Conservation (phyloP, 2,888 invertebrate species). For the Ptychoptera contaminata region DNA sequence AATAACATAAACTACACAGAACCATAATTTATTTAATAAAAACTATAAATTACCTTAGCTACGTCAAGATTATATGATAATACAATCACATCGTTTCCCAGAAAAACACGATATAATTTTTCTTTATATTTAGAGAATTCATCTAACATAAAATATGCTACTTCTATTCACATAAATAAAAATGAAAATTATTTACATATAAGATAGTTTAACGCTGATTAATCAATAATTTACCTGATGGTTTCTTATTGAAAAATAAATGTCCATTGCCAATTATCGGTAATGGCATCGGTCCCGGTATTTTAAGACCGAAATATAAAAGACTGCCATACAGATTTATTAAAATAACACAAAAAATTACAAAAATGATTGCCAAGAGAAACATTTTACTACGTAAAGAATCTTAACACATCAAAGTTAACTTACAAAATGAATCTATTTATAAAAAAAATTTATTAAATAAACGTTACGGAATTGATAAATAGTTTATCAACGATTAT, state of each 20-base stretch:
- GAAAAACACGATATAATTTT: slow-evolving; percentile 17
- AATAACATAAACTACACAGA: too few species aligned
- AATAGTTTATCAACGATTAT: too few species aligned
- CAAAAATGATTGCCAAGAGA: too few species aligned
- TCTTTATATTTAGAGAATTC: slow-evolving; percentile 25
- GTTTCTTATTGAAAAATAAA: slow-evolving; percentile 29
- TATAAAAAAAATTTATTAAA: too few species aligned
- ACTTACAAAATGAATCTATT: too few species aligned
- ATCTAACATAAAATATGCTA: slow-evolving; percentile 17
- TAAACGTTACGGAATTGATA: too few species aligned
- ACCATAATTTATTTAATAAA: too few species aligned
- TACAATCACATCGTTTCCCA: slow-evolving; percentile 14
- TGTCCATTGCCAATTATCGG: slow-evolving; percentile 37
- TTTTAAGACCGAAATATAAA: too few species aligned
- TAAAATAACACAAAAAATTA: too few species aligned
- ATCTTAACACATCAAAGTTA: too few species aligned
- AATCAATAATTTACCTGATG: slow-evolving; percentile 23
- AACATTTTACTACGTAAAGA: too few species aligned
- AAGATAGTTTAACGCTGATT: neutral
- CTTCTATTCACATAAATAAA: slow-evolving; percentile 6
- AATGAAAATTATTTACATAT: neutral
- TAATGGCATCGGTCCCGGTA: slow-evolving; percentile 24
- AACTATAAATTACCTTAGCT: slow-evolving; percentile 15
- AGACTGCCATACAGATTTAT: too few species aligned
- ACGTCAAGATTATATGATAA: slow-evolving; percentile 19